Percentiles rank a stretch among this genome's conserved stretches.
Conservation (phyloP, 2,888 invertebrate species). For the Calameuta filiformis region DNA sequence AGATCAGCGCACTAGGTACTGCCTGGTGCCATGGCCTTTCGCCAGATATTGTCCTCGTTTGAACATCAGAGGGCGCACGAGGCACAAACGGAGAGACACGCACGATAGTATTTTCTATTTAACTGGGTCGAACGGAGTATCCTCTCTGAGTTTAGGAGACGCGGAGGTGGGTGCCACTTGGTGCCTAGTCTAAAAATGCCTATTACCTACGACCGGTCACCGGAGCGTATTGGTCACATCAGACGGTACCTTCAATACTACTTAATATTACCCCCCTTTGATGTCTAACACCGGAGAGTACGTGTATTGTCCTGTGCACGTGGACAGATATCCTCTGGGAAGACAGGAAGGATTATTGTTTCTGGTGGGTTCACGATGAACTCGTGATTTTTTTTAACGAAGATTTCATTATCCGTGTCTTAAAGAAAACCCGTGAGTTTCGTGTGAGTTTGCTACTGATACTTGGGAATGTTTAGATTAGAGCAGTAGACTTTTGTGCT, state of each 20-base stretch:
- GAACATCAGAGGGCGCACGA: neutral
- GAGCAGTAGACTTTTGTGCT: neutral
- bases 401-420: neutral
- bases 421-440: neutral
- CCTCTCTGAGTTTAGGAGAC: conserved; percentile 19
- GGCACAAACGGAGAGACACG: neutral
- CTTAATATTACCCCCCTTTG: neutral
- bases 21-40: conserved; percentile 56
- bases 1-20: conserved; percentile 31
- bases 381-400: neutral
- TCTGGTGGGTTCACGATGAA: neutral
- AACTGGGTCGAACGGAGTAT: conserved; percentile 47
- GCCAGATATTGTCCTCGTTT: conserved; percentile 42
- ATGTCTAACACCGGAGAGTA: neutral
- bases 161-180: conserved; percentile 34
- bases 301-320: neutral
- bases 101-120: conserved; percentile 45
- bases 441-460: neutral
- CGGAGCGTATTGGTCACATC: conserved; percentile 50
- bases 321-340: neutral
- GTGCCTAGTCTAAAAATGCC: conserved; percentile 43
- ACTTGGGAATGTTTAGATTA: neutral
- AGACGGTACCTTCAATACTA: conserved; percentile 33
- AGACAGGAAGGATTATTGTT: neutral
- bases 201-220: conserved; percentile 43